Conservation (phyloP, 2,113 vertebrate genomes). For the Penelope pileata region DNA sequence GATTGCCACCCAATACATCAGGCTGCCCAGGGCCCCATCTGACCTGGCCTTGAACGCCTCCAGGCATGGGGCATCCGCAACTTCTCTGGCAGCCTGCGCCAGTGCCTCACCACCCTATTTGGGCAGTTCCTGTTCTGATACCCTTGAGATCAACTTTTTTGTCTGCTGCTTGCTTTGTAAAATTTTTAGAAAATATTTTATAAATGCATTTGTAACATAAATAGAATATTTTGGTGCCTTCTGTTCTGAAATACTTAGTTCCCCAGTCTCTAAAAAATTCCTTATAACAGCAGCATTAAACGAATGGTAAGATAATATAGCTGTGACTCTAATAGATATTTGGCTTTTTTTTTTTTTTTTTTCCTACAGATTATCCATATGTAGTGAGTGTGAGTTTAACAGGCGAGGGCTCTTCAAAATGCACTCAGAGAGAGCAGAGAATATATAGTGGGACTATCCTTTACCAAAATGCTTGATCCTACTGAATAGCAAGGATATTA, state of each 20-base stretch:
- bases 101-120: too few relatives aligned
- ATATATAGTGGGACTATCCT: slow-evolving; percentile 29
- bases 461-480: slow-evolving; percentile 57
- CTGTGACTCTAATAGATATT: background rate
- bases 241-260: background rate
- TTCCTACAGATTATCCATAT: background rate
- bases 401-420: background rate
- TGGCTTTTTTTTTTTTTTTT: too few relatives aligned
- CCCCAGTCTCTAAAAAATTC: background rate
- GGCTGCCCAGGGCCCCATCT: too few relatives aligned
- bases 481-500: slow-evolving; percentile 73
- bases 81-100: too few relatives aligned
- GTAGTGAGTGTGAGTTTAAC: background rate
- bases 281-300: background rate
- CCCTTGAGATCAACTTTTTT: background rate
- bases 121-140: background rate
- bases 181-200: background rate
- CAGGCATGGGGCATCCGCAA: too few relatives aligned
- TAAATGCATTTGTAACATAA: background rate
- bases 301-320: background rate
- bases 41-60: too few relatives aligned
- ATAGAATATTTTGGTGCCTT: background rate
- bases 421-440: background rate
- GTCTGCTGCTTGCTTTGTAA: background rate
- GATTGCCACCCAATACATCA: too few relatives aligned